Conservation (phyloP, 1,140 invertebrate genomes). For the Apolygus lucorum region DNA sequence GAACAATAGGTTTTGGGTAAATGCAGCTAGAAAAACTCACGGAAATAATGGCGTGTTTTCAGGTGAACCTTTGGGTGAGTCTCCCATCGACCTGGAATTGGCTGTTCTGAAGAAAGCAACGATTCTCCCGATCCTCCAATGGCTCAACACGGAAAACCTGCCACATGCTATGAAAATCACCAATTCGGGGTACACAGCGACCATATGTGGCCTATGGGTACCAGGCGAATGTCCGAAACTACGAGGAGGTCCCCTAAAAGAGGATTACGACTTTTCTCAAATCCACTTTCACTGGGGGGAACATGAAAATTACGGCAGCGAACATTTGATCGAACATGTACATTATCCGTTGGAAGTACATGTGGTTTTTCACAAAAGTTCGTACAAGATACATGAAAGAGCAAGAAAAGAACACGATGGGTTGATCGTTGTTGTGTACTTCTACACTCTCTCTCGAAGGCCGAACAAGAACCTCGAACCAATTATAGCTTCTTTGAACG, state of each 20-base stretch:
- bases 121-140: background rate
- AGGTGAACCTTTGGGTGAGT: background rate
- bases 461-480: background rate
- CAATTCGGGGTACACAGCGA: background rate
- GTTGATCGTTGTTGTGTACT: slow-evolving; percentile 6
- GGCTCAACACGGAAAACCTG: background rate
- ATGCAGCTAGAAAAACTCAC: too few relatives aligned
- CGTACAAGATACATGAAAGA: slow-evolving; percentile 9
- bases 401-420: slow-evolving; percentile 16
- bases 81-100: background rate
- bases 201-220: background rate
- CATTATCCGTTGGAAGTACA: slow-evolving; percentile 32
- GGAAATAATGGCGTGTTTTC: background rate
- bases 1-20: too few relatives aligned
- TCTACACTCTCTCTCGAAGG: background rate
- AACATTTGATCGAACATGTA: slow-evolving; percentile 50
- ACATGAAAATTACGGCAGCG: slow-evolving; percentile 53
- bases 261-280: slow-evolving; percentile 58
- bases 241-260: slow-evolving; percentile 49
- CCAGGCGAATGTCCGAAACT: slow-evolving; percentile 41
- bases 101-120: background rate
- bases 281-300: slow-evolving; percentile 74
- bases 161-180: background rate
- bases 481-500: background rate
- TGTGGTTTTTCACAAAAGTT: slow-evolving; percentile 11